Conservation (phyloP, 2,113 vertebrate genomes). For the human region GRCh38 chrX:28942501-28943000, state of each 20-base stretch:
- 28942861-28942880: background rate
- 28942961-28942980: background rate
- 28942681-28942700: background rate
- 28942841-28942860: background rate
- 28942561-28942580: background rate
- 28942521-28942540: background rate
- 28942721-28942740: background rate
- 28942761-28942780: background rate
- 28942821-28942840: constrained; percentile 9
- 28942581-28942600: background rate
- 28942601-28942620: background rate
- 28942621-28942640: background rate
- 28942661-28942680: background rate
- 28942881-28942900: background rate
- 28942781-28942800: background rate
- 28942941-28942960: background rate
- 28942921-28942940: background rate
- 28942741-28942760: background rate
- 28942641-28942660: background rate
- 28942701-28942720: background rate
- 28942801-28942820: background rate
- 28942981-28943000: background rate
- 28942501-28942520: background rate
- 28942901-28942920: background rate
- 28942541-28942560: background rate